phyloP scores from a whole-genome alignment of 2,113 vertebrate genomes.

The Lagopus leucura region DNA sequence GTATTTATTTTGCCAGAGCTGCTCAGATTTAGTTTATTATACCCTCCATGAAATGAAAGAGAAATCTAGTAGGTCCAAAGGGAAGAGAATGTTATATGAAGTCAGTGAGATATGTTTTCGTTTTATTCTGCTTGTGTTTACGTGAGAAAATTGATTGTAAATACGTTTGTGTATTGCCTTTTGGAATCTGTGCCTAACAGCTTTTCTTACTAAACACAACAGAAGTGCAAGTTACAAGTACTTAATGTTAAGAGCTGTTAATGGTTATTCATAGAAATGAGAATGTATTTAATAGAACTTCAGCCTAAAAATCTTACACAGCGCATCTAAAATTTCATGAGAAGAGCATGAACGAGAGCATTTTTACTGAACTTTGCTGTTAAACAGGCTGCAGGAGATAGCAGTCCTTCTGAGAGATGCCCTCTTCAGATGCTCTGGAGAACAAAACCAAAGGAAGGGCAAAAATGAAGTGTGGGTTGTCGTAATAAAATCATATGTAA shows the following conservation, averaged over 20 bases:
- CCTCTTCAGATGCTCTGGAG: background rate
- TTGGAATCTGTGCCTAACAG: background rate
- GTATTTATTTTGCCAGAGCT: background rate
- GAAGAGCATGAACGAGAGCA: slow-evolving; percentile 5
- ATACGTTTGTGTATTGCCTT: background rate
- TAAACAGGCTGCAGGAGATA: background rate
- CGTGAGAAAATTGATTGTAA: background rate
- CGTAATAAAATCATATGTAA: background rate
- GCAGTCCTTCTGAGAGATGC: background rate
- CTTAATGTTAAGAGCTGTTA: background rate
- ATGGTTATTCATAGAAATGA: background rate
- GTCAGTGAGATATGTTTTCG: background rate
- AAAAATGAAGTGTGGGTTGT: background rate
- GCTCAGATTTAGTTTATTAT: background rate
- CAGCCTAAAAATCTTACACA: background rate
- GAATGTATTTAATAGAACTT: background rate
- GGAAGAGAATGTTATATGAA: background rate
- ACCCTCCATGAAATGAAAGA: background rate
- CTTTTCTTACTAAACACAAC: background rate
- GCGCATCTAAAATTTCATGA: slow-evolving; percentile 48
- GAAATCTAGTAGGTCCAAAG: background rate
- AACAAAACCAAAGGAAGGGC: background rate
- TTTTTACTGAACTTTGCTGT: background rate
- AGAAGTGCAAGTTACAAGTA: background rate
- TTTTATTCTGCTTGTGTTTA: background rate